phyloP scores from a whole-genome alignment of 2,797 vertebrate species.

The Columba guinea region DNA sequence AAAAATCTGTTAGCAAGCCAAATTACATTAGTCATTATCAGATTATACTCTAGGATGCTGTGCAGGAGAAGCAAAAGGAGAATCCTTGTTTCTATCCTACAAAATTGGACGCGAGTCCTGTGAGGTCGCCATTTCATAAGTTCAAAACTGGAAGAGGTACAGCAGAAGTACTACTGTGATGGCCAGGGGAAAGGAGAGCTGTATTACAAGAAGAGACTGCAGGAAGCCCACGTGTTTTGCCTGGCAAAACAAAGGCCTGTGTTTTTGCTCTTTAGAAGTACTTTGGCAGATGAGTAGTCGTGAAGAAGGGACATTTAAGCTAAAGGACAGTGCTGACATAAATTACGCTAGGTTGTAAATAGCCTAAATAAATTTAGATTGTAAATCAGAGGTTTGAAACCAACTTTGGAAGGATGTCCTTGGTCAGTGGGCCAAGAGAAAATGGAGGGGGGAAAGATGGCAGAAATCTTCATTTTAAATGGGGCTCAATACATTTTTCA shows the following conservation, averaged over 20 bases:
- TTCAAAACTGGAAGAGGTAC: not conserved
- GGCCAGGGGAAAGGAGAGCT: not conserved
- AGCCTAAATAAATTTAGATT: not conserved
- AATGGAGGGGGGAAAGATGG: not conserved
- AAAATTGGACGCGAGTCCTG: not conserved
- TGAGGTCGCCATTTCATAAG: not conserved
- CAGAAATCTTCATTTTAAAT: not conserved
- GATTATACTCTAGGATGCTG: not conserved
- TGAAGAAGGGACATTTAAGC: not conserved
- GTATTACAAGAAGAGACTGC: not conserved
- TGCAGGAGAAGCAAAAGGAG: not conserved
- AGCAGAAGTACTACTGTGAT: not conserved
- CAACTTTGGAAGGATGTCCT: not conserved
- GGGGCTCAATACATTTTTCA: not conserved
- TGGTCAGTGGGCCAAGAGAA: not conserved
- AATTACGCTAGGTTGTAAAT: not conserved
- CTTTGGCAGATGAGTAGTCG: not conserved
- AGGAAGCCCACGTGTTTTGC: not conserved
- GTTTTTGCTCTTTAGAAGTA: not conserved
- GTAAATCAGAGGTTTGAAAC: slow-evolving; percentile 10
- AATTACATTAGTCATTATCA: not conserved
- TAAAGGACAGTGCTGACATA: not conserved
- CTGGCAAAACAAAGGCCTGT: not conserved
- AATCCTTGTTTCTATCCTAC: not conserved
- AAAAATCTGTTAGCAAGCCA: not conserved